Conservation (phyloP, 2,888 invertebrate genomes). For the Ischnus inquisitorius region DNA sequence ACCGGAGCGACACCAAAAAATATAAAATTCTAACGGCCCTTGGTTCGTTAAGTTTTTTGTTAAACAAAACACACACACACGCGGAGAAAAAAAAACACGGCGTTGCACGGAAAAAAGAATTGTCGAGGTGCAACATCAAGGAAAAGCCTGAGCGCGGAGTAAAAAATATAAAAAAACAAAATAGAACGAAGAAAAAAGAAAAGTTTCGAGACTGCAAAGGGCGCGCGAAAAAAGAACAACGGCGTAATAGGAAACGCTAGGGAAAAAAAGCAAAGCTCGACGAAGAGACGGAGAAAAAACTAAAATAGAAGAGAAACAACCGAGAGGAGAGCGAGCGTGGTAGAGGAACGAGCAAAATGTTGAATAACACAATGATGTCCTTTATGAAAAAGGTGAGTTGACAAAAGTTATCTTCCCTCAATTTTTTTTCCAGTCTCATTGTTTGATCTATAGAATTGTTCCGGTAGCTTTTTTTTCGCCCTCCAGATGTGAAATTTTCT, state of each 20-base stretch:
- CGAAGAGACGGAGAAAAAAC: conserved; percentile 26
- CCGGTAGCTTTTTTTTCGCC: background rate
- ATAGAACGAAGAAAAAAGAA: conserved; percentile 20
- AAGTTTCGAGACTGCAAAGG: conserved; percentile 16
- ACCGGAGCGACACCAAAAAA: background rate
- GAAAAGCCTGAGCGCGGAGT: background rate
- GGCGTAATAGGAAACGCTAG: conserved; percentile 24
- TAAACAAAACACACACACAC: background rate
- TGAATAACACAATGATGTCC: conserved; percentile 96
- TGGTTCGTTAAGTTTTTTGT: background rate
- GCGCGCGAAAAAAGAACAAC: conserved; percentile 25
- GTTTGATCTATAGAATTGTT: background rate
- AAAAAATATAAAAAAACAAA: conserved; percentile 21
- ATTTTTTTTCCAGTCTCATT: background rate
- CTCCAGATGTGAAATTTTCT: background rate
- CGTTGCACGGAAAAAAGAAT: conserved; percentile 26
- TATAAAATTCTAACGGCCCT: background rate
- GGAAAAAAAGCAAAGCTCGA: conserved; percentile 14
- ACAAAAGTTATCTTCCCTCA: conserved; percentile 23
- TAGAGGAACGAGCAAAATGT: conserved; percentile 88
- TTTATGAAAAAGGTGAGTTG: conserved; percentile 96
- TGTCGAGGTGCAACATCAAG: conserved; percentile 7
- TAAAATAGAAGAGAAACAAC: conserved; percentile 4
- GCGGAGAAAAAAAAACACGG: background rate
- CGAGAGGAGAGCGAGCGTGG: background rate